Conservation (phyloP, 1,140 invertebrate genomes). For the Physella acuta region DNA sequence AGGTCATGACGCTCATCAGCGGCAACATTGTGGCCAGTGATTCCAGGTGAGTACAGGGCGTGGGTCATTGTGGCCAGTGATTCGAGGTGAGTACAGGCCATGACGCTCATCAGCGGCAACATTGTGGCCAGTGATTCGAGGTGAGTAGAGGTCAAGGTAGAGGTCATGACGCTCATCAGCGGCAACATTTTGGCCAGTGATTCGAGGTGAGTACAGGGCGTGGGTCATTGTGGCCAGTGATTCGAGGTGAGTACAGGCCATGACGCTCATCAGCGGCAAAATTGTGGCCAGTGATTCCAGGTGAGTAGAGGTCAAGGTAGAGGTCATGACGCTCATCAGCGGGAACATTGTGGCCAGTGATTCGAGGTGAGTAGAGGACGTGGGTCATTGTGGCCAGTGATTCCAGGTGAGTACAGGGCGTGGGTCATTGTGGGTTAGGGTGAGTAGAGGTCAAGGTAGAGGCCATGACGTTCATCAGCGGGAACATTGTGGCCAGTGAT, state of each 20-base stretch:
- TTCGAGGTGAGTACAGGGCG: conserved; percentile 49
- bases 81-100: too few relatives aligned
- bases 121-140: conserved; percentile 52
- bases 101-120: conserved; percentile 52
- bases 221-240: background rate
- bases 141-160: conserved; percentile 40
- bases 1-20: conserved; percentile 51
- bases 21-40: conserved; percentile 51
- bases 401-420: too few relatives aligned
- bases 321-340: conserved; percentile 51
- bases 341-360: conserved; percentile 51
- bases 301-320: conserved; percentile 41
- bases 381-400: too few relatives aligned
- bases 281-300: conserved; percentile 51
- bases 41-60: conserved; percentile 49
- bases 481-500: conserved; percentile 50
- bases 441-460: too few relatives aligned
- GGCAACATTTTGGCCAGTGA: conserved; percentile 51
- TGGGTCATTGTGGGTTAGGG: too few relatives aligned
- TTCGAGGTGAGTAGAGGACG: conserved; percentile 49
- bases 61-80: too few relatives aligned
- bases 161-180: conserved; percentile 51
- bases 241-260: conserved; percentile 32
- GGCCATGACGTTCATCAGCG: conserved; percentile 51
- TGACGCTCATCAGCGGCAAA: conserved; percentile 51